These are phyloP conservation scores for Craseonycteris thonglongyai DNA, from an alignment of 2,113 vertebrate species.

Conservation along the genomic window DNA sequence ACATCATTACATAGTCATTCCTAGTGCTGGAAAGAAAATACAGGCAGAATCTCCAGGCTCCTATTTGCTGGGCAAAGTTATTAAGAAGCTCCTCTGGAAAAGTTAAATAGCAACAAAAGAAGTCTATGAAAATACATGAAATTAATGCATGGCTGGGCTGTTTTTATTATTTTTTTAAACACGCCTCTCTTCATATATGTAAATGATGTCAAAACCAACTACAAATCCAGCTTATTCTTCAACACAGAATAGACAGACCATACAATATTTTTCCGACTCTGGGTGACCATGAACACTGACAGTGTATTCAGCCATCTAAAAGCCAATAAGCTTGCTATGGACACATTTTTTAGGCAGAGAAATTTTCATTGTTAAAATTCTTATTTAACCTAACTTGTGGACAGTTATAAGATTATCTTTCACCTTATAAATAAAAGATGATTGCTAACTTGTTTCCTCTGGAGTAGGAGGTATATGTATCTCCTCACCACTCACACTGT, in stretches of 20 bases:
- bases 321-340: neutral
- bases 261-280: neutral
- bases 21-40: slow-evolving; percentile 97
- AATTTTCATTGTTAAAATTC: neutral
- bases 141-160: neutral
- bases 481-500: neutral
- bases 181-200: neutral
- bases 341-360: neutral
- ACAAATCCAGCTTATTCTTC: slow-evolving; percentile 6
- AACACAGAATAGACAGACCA: neutral
- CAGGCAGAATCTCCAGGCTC: slow-evolving; percentile 97
- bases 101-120: slow-evolving; percentile 59
- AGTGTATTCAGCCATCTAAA: neutral
- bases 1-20: slow-evolving; percentile 99
- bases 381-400: neutral
- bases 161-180: neutral
- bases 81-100: slow-evolving; percentile 96
- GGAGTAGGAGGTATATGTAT: neutral
- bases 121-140: slow-evolving; percentile 33
- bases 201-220: neutral
- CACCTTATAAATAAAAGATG: neutral
- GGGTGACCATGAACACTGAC: neutral
- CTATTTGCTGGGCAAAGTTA: slow-evolving; percentile 98
- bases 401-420: neutral
- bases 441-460: neutral